phyloP scores from a whole-genome alignment of 2,113 vertebrate genomes.

The Prunella fulvescens region DNA sequence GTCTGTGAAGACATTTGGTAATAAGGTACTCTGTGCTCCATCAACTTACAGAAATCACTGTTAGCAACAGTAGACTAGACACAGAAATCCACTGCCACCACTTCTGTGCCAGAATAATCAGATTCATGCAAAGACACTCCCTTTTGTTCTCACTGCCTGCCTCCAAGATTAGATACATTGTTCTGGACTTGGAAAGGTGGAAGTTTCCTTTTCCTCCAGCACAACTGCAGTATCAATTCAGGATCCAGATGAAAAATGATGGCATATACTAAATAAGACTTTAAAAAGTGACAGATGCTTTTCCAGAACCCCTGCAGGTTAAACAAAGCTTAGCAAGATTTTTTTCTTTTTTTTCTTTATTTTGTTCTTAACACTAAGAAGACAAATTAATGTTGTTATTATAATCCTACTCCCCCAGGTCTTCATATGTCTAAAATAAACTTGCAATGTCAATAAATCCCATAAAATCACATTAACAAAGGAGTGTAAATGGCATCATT shows the following conservation, averaged over 20 bases:
- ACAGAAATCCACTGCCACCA: constrained; percentile 8
- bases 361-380: not conserved
- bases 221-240: constrained; percentile 1
- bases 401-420: not conserved
- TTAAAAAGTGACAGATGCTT: constrained; percentile 34
- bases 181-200: constrained; percentile 37
- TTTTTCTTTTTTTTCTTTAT: not conserved
- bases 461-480: constrained; percentile 4
- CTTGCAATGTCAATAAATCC: not conserved
- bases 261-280: not conserved
- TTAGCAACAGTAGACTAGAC: constrained; percentile 20
- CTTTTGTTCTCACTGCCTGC: constrained; percentile 14
- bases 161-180: constrained; percentile 52
- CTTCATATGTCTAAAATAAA: not conserved
- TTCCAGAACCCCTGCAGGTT: not conserved
- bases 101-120: not conserved
- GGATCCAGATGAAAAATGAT: constrained; percentile 47
- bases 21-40: constrained; percentile 12
- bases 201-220: constrained; percentile 42
- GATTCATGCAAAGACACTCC: constrained; percentile 12
- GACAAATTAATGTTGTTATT: not conserved
- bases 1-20: not conserved
- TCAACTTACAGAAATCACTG: constrained; percentile 33
- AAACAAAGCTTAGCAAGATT: not conserved
- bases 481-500: not conserved